A percentile compares a stretch with the other conserved stretches of the same genome.
These are phyloP conservation scores for Keiferia lycopersicella DNA, from an alignment of 2,888 invertebrate genomes.

Conservation along the genomic window DNA sequence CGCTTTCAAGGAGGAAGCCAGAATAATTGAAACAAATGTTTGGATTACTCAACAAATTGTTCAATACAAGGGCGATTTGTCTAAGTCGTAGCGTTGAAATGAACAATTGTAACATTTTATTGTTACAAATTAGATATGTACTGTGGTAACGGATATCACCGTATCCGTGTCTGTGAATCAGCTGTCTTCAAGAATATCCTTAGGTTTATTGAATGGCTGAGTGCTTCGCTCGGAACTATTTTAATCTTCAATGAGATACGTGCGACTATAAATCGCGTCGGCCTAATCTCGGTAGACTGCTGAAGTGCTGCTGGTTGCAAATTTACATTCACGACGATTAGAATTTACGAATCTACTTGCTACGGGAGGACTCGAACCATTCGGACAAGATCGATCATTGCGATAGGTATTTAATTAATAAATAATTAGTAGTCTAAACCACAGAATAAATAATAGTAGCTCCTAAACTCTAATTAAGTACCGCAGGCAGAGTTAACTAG, in stretches of 20 bases:
- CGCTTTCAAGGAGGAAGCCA: slow-evolving; percentile 66
- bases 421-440: not conserved
- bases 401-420: no score
- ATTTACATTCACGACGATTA: slow-evolving; percentile 39
- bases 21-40: slow-evolving; percentile 80
- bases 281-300: slow-evolving; percentile 41
- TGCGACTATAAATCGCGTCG: slow-evolving; percentile 53
- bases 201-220: slow-evolving; percentile 20
- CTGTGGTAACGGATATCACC: slow-evolving; percentile 22
- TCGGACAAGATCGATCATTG: no score
- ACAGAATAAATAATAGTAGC: no score
- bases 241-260: slow-evolving; percentile 35
- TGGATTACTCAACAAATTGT: slow-evolving; percentile 79
- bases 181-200: slow-evolving; percentile 12
- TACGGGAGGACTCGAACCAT: not conserved
- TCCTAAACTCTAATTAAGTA: no score
- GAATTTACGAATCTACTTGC: slow-evolving; percentile 5
- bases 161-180: slow-evolving; percentile 21
- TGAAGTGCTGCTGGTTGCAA: slow-evolving; percentile 39
- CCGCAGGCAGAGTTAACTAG: no score
- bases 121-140: slow-evolving; percentile 52
- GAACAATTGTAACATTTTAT: slow-evolving; percentile 63
- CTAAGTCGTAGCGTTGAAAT: slow-evolving; percentile 67
- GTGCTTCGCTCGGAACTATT: slow-evolving; percentile 20
- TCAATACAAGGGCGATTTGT: slow-evolving; percentile 78